Percentiles rank a stretch among this genome's conserved stretches.
Conservation (phyloP, 2,888 invertebrate genomes). For the Nymphalis c-album region DNA sequence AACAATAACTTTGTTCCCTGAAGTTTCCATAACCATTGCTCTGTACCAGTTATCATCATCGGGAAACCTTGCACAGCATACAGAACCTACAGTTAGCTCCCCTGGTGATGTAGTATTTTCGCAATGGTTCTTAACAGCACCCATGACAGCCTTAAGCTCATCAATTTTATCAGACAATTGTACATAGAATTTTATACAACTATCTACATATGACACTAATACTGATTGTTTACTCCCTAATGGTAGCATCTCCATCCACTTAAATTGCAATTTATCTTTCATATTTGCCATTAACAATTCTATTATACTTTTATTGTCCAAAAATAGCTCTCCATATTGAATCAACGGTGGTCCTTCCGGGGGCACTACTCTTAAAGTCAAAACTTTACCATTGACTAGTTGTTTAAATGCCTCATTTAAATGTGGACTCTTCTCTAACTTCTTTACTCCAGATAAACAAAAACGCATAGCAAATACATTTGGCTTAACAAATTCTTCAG, state of each 20-base stretch:
- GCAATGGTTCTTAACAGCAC: constrained; percentile 83
- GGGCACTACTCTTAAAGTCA: constrained; percentile 85
- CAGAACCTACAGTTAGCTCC: constrained; percentile 81
- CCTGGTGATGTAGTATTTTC: constrained; percentile 70
- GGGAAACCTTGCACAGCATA: constrained; percentile 90
- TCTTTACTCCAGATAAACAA: constrained; percentile 86
- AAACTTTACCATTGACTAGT: constrained; percentile 83
- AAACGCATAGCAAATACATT: constrained; percentile 89
- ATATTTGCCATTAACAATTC: constrained; percentile 76
- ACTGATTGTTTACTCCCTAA: constrained; percentile 72
- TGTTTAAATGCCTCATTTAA: constrained; percentile 87
- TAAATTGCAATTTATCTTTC: constrained; percentile 70
- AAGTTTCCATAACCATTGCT: constrained; percentile 86
- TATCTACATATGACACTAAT: constrained; percentile 84
- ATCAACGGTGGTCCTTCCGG: constrained; percentile 87
- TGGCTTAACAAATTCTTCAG: constrained; percentile 85
- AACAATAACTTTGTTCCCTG: constrained; percentile 83
- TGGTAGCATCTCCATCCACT: constrained; percentile 63
- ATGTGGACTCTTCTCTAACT: constrained; percentile 79
- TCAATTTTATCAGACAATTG: constrained; percentile 84
- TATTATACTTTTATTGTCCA: constrained; percentile 81
- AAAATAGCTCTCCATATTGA: constrained; percentile 87
- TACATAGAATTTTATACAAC: constrained; percentile 87
- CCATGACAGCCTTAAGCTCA: constrained; percentile 85
- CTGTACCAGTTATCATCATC: constrained; percentile 94